Evolutionary conservation across 2,113 vertebrate genomes (phyloP).

Genomic region (Ascaphus truei): DNA sequence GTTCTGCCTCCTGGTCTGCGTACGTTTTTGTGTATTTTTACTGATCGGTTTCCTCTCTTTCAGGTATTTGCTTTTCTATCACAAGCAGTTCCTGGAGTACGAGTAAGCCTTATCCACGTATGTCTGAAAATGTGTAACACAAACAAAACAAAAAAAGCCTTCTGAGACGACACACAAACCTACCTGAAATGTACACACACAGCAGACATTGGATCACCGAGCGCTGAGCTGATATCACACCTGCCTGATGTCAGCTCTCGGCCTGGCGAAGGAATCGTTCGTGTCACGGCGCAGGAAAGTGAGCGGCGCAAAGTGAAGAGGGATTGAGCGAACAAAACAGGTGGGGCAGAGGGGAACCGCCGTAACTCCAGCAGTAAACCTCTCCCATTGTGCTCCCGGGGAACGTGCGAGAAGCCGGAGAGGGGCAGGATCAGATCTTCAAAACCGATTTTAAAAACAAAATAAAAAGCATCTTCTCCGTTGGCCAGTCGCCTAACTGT

Average conservation of each 20-base stretch:
- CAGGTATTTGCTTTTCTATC: conserved; percentile 91
- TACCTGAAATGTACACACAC: conserved; percentile 67
- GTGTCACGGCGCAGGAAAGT: conserved; percentile 30
- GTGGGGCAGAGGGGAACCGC: conserved; percentile 43
- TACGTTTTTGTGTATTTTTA: neutral
- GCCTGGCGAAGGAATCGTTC: conserved; percentile 60
- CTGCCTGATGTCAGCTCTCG: conserved; percentile 77
- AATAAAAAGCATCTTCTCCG: conserved; percentile 58
- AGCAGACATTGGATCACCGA: conserved; percentile 52
- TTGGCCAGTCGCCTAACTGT: conserved; percentile 77
- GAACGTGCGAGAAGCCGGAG: conserved; percentile 60
- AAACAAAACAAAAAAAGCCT: conserved; percentile 57
- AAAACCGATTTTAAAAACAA: conserved; percentile 44
- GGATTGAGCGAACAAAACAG: conserved; percentile 46
- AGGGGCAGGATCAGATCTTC: conserved; percentile 65
- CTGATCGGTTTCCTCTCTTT: conserved; percentile 1
- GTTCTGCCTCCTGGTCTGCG: no score
- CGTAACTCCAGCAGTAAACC: conserved; percentile 45
- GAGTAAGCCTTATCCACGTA: conserved; percentile 70
- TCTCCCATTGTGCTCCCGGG: conserved; percentile 50
- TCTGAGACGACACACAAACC: conserved; percentile 71
- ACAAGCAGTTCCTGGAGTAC: conserved; percentile 96
- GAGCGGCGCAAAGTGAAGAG: no score
- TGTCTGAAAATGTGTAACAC: conserved; percentile 46
- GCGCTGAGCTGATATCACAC: conserved; percentile 80